Percentiles rank a stretch among this genome's conserved stretches.
These are phyloP conservation scores for Gnathonemus longibarbis DNA, from an alignment of 2,113 vertebrate species.

Conservation along the genomic window DNA sequence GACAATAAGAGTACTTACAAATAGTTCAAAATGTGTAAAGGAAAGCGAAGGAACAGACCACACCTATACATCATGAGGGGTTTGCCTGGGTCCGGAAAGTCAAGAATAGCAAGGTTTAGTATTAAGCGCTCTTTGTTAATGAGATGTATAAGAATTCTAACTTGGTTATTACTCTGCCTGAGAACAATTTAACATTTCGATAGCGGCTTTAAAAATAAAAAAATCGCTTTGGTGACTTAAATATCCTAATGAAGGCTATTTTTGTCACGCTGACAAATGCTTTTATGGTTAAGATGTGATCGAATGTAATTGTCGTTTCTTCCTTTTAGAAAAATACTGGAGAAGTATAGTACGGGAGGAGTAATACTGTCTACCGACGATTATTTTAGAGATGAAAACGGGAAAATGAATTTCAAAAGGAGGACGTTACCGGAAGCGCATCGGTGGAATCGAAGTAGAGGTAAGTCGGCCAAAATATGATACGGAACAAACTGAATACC, in stretches of 20 bases:
- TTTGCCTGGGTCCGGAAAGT: constrained; percentile 23
- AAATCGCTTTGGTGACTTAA: not conserved
- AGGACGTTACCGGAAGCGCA: not conserved
- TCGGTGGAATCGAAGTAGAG: not conserved
- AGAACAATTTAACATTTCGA: not conserved
- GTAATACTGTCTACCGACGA: constrained; percentile 22
- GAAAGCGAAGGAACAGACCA: not conserved
- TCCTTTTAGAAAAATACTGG: not conserved
- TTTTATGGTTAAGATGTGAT: not conserved
- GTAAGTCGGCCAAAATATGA: not conserved
- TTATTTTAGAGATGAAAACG: not conserved
- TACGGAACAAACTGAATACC: not conserved
- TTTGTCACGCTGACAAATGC: not conserved
- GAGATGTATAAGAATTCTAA: not conserved
- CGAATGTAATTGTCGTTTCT: not conserved
- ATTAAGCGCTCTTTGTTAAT: not conserved
- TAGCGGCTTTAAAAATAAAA: not conserved
- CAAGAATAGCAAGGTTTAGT: not conserved
- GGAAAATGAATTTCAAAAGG: not conserved
- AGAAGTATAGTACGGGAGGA: not conserved
- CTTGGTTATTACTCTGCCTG: not conserved
- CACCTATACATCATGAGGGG: constrained; percentile 26
- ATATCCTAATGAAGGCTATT: not conserved
- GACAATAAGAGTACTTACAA: not conserved
- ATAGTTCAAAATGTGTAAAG: not conserved